Base-by-base conservation (phyloP, 2,797 vertebrate genomes). In the Nothura maculosa region DNA sequence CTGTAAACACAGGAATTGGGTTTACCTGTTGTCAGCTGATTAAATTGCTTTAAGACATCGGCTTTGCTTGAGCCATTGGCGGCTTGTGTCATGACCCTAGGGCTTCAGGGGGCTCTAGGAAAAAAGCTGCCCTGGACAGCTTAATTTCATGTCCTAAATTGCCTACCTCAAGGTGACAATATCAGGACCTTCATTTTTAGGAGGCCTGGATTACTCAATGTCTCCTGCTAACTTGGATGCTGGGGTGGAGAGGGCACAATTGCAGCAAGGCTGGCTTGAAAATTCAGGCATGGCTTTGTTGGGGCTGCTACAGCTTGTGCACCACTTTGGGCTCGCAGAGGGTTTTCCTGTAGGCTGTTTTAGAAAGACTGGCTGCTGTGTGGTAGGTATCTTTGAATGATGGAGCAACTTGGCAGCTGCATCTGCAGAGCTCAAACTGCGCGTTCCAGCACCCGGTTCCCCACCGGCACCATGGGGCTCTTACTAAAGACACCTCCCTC, bases 251-350 rank as follows among this genome's bases (percentile, higher is more conserved):
- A 48, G 12, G 24, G 47, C 28, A 5, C 18, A 30, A 30, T 17
- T 54, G 52, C 54, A n/a, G 11, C 18, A 30, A 10, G 5, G 52
- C 28, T 0, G 2, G 32, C 6, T 22, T 28, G 54, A 54, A 38
- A 64, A 13, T 14, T 18, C 25, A 0, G 1, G 58, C 22, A 45
- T 22, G 58, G 50, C 57, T 63, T 14, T 69, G 55, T 36, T 22
- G 2, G 17, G 3, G n/a, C 62, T 63, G 55, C 48, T 12, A 2
- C 34, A 4, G 52, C 16, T 25, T 38, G 55, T 28, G 2, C 0
- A 6, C 0, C 2, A 27, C 34, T 7, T 70, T 55, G 19, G 12
- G 40, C 25, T 48, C 3, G 0, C 0, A 1, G 1, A 3, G 3
- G 2, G 24, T 6, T 77, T 36, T 63, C 21, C 5, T 10, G 22